Base-by-base conservation (phyloP, 1,140 invertebrate species). In the Cydia splendana region DNA sequence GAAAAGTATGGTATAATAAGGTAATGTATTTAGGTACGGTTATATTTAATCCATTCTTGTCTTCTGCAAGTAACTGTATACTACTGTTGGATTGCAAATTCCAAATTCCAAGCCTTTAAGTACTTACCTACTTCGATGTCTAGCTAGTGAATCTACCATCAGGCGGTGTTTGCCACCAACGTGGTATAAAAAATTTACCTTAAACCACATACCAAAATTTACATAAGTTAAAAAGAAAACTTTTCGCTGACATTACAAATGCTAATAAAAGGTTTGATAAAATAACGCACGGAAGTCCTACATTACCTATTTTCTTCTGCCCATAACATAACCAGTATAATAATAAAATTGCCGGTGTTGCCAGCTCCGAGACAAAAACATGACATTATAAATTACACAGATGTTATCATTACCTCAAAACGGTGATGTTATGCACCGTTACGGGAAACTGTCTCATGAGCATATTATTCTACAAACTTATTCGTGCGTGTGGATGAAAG, bases 371-470 rank as follows among this genome's bases (percentile, higher is more conserved):
- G 30, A 71, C 67, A 71, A 71, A 71, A 71, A 38, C 67, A 45
- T 15, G 67, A 38, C 67, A 71, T 71, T 71, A 71, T 71, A 71
- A 71, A 71, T 71, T 71, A 71, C 67, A 71, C 30, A 71, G 67
- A 71, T 71, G 30, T 71, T 71, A 71, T 71, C 67, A 71, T 71
- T 71, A 71, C 67, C 67, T 71, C 67, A 42, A 71, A 71, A 38
- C 67, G 67, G 67, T 71, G 57, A 62, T 62, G 67, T 71, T 38
- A 71, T 71, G 38, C 38, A 71, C 67, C 67, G 67, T 71, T 71
- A 71, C 67, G 34, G 67, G 18, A 42, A 71, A 71, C 67, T 71
- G 67, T 71, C 67, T 71, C 67, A 71, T 71, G 67, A 10, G 18
- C 28, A 42, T 71, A 38, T 10, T 53, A 53, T n/a, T 6, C 15